Conservation (phyloP, 2,888 invertebrate species). For the Apomyelois bistriatella region DNA sequence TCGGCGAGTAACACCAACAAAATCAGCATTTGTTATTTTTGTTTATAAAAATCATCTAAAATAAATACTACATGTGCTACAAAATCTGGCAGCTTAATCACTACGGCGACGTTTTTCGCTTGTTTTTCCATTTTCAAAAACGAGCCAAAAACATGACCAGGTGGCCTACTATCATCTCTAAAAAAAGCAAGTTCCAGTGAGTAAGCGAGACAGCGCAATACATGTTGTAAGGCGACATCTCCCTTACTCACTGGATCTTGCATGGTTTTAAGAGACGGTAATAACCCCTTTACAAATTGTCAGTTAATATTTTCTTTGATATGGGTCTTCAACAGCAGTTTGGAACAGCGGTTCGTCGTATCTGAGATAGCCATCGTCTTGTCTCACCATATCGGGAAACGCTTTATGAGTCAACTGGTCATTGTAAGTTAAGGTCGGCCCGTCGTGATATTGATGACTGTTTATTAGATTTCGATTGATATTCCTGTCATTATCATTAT, state of each 20-base stretch:
- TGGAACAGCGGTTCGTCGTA: conserved; percentile 69
- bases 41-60: conserved; percentile 16
- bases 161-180: too few species aligned
- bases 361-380: conserved; percentile 61
- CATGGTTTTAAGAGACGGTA: too few species aligned
- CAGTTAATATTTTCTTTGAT: conserved; percentile 65
- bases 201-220: too few species aligned
- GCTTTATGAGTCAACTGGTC: conserved; percentile 56
- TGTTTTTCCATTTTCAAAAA: conserved; percentile 40
- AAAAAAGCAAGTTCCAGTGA: too few species aligned
- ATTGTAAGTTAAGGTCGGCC: conserved; percentile 42
- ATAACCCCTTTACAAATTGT: too few species aligned
- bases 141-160: conserved; percentile 33
- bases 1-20: conserved; percentile 52
- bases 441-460: conserved; percentile 71
- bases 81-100: conserved; percentile 15
- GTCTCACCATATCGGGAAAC: conserved; percentile 55
- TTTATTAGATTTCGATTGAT: conserved; percentile 58
- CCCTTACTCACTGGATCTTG: too few species aligned
- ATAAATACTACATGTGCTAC: conserved; percentile 37
- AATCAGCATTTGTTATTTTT: conserved; percentile 24
- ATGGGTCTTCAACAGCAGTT: conserved; percentile 63
- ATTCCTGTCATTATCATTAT: conserved; percentile 36
- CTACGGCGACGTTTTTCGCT: conserved; percentile 28
- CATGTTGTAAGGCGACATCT: too few species aligned